These are phyloP conservation scores for Pelecanus crispus DNA, from an alignment of 2,113 vertebrate species.

Conservation along the genomic window DNA sequence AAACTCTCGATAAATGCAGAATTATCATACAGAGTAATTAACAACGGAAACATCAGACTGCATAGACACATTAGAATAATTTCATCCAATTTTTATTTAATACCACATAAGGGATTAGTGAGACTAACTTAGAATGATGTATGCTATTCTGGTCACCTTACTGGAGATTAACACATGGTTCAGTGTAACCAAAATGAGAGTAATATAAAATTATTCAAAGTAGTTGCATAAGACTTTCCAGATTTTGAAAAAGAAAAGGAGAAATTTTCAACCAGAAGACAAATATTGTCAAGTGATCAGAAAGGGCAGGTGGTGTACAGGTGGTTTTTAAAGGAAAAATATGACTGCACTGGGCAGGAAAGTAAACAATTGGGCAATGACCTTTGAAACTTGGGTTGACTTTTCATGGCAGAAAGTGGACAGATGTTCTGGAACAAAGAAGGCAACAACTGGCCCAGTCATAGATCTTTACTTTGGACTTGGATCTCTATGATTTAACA, in stretches of 20 bases:
- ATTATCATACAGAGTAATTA: neutral
- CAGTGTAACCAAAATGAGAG: neutral
- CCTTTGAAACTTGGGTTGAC: neutral
- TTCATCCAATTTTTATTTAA: neutral
- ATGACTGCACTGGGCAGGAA: neutral
- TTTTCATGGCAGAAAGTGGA: neutral
- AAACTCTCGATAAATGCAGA: neutral
- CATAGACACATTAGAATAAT: neutral
- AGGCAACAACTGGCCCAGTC: neutral
- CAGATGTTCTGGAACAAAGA: neutral
- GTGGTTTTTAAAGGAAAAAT: neutral
- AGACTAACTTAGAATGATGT: neutral
- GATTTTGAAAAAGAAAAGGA: neutral
- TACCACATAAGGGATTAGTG: neutral
- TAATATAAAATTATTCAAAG: neutral
- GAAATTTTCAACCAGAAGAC: neutral
- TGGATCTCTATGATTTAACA: neutral
- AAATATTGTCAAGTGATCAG: neutral
- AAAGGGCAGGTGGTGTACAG: neutral
- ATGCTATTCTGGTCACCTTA: neutral
- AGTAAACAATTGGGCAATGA: neutral
- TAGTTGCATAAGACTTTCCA: neutral
- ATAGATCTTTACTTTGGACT: neutral
- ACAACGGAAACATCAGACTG: neutral
- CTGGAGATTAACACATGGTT: neutral